Base-by-base conservation (phyloP, 2,113 vertebrate species). In the Brevimyrus niger region DNA sequence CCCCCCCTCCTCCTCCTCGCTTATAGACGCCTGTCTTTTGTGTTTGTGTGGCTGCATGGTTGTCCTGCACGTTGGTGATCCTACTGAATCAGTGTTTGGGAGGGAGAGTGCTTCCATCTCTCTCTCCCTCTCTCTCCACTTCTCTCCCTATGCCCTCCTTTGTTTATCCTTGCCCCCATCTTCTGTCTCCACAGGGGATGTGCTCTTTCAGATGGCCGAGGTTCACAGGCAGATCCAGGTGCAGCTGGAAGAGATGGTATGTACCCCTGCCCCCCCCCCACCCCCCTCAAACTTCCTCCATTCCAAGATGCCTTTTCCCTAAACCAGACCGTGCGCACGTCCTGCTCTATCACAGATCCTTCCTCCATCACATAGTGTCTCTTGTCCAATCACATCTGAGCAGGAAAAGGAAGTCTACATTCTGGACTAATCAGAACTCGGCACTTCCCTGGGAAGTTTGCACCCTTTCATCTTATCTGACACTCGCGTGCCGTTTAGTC, bases 201-300 rank as follows among this genome's bases (percentile, higher is more conserved):
- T 99, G n/a, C 97, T 99, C 11, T 99, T 99, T 94, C 98, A 99
- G 96, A 99, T 99, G 98, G 98, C 98, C 0, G 98, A 99, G 89
- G 98, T 99, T 88, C 98, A 99, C 95, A 92, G 98, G 92, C 98
- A 99, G 95, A 99, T 99, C 92, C 98, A 99, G 93, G 98, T 98
- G 93, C 98, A 99, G 94, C 93, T 99, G 61, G 98, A 99, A 89
- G 98, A 99, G 90, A 99, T 97, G 98, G 98, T 99, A 94, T 97
- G 98, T 94, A 90, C 31, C 27, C 2, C 73, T 69, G 10, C 61
- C 27, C 23, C 15, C n/a, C n/a, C n/a, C n/a, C 73, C 51, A 82
- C 90, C 88, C 89, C 89, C 84, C 47, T 44, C 82, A 53, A 58
- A 88, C 65, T 31, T 7, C 38, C 42, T 44, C 35, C 86, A 58